Evolutionary conservation across 2,797 vertebrate species (phyloP), one percentile per base, ranked within the genome.

Genomic region (Balearica regulorum): DNA sequence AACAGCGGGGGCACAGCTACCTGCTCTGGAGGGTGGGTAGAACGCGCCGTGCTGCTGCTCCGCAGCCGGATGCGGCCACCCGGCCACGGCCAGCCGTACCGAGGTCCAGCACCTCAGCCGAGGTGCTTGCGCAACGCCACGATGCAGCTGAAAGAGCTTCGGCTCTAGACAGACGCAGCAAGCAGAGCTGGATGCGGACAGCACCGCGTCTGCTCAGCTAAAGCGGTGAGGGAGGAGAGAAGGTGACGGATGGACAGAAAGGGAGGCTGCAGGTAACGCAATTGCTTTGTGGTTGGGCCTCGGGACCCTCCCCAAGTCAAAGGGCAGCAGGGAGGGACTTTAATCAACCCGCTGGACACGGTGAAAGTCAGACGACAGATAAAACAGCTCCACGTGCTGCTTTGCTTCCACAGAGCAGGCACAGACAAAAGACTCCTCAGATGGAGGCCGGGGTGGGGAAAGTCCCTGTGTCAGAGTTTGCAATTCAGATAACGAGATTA

Each of bases 221-320:
- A 22, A 46, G 54, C n/a, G 22, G 61, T 12, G 2, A 26, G 39
- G 83, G 72, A 53, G 25, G 41, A n/a, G 48, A 19, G 43, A 20
- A 60, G 57, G 49, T 2, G 53, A n/a, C 5, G 35, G 49, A n/a
- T 5, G 33, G 65, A 33, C 35, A 29, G 55, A 20, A 25, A 11
- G 19, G 20, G 39, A 48, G 60, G 53, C n/a, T 13, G 21, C 2
- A 29, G 60, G 58, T 11, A 46, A 31, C 0, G 2, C 76, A 5
- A 4, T 10, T 1, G 1, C 87, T 33, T 20, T 29, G 3, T 1
- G 14, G 26, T 4, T 12, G 31, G 53, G 28, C 39, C 53, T 21
- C 1, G 25, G 75, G 62, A 76, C 44, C n/a, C 49, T 58, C 51
- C 75, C 10, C 49, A 11, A 6, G 48, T 6, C 55, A 46, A 16